Percentiles rank a stretch among this genome's conserved stretches.
Evolutionary conservation across 1,140 invertebrate species (phyloP).

Genomic region (Drosophila parvula): DNA sequence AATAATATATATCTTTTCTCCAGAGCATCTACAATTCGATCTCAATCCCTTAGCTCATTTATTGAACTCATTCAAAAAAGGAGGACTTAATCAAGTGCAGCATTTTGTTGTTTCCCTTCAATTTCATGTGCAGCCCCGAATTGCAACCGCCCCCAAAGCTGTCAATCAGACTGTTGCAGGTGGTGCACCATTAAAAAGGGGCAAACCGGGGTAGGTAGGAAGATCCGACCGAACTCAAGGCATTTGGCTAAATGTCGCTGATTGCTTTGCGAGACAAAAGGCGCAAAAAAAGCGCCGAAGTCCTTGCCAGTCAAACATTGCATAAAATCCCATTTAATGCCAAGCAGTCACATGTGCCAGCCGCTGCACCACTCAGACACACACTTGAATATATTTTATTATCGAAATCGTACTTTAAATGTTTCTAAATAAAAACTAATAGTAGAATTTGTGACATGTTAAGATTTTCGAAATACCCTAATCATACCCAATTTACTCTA

Average conservation of each 20-base stretch:
- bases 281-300: constrained; percentile 37
- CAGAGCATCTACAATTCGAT: constrained; percentile 13
- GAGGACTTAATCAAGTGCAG: constrained; percentile 56
- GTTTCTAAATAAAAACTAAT: too few species aligned
- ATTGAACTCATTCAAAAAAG: constrained; percentile 6
- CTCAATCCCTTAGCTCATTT: not conserved
- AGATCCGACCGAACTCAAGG: constrained; percentile 32
- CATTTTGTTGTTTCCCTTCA: constrained; percentile 50
- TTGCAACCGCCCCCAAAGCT: constrained; percentile 51
- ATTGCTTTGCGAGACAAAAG: constrained; percentile 64
- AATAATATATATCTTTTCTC: too few species aligned
- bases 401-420: too few species aligned
- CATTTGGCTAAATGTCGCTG: constrained; percentile 51
- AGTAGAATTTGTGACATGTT: too few species aligned
- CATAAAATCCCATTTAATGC: constrained; percentile 75
- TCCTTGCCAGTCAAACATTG: constrained; percentile 63
- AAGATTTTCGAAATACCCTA: too few species aligned
- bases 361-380: constrained; percentile 26
- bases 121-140: constrained; percentile 46
- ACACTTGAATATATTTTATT: not conserved
- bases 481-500: too few species aligned
- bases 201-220: not conserved
- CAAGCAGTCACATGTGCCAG: constrained; percentile 67
- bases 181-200: constrained; percentile 31
- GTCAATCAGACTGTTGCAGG: constrained; percentile 60